These are phyloP conservation scores for Tuta absoluta DNA, from an alignment of 2,888 invertebrate species.

Conservation along the genomic window DNA sequence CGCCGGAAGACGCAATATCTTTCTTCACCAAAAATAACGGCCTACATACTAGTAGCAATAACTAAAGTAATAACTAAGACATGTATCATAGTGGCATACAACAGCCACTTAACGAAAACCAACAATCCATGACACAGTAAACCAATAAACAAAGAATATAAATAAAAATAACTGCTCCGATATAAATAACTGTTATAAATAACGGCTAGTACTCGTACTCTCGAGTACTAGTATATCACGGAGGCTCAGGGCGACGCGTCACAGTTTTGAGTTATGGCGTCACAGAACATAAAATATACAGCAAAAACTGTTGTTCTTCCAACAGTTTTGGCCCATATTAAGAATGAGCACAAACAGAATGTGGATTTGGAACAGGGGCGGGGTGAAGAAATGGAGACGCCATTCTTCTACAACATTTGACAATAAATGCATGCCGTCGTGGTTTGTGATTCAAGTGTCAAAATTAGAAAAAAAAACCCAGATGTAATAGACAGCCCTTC, in stretches of 20 bases:
- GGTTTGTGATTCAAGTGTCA: no score
- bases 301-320: slow-evolving; percentile 80
- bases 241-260: slow-evolving; percentile 71
- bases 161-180: slow-evolving; percentile 71
- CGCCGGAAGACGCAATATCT: slow-evolving; percentile 12
- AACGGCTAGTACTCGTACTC: slow-evolving; percentile 51
- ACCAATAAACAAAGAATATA: slow-evolving; percentile 74
- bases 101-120: slow-evolving; percentile 61
- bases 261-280: slow-evolving; percentile 73
- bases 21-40: slow-evolving; percentile 12
- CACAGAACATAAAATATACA: slow-evolving; percentile 80
- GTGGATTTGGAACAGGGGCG: slow-evolving; percentile 66
- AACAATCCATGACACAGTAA: slow-evolving; percentile 72
- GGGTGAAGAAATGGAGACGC: slow-evolving; percentile 50
- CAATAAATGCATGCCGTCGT: no score
- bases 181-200: slow-evolving; percentile 68
- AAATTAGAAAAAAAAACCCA: no score
- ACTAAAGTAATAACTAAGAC: slow-evolving; percentile 15
- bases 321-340: slow-evolving; percentile 81
- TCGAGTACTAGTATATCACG: slow-evolving; percentile 60
- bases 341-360: slow-evolving; percentile 80
- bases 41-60: slow-evolving; percentile 17
- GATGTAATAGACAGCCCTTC: no score
- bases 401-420: slow-evolving; percentile 29
- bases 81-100: slow-evolving; percentile 31